These are phyloP conservation scores for Orthonyx spaldingii DNA, from an alignment of 2,113 vertebrate genomes.

Conservation along the genomic window DNA sequence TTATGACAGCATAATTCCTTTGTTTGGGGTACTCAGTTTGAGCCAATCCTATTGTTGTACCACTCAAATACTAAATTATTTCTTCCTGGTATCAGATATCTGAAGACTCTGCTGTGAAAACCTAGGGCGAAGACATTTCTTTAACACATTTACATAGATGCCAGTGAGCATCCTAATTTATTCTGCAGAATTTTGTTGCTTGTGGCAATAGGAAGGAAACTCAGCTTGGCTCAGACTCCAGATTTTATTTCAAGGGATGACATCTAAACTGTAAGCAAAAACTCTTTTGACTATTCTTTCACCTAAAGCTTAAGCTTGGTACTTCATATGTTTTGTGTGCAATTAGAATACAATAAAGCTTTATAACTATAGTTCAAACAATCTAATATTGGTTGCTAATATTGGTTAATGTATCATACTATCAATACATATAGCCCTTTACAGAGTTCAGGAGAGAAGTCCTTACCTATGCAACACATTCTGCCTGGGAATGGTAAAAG, in stretches of 20 bases:
- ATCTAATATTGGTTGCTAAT: not conserved
- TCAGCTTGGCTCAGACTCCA: not conserved
- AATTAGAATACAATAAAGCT: not conserved
- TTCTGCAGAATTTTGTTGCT: not conserved
- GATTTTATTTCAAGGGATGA: not conserved
- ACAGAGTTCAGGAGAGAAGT: not conserved
- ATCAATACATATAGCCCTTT: not conserved
- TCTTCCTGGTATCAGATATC: not conserved
- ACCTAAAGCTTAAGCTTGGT: not conserved
- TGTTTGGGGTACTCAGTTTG: not conserved
- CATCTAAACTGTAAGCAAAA: not conserved
- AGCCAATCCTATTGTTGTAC: not conserved
- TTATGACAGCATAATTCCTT: not conserved
- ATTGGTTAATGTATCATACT: not conserved
- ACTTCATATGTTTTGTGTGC: not conserved
- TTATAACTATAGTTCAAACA: not conserved
- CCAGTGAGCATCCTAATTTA: not conserved
- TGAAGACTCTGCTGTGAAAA: not conserved
- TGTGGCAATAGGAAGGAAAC: not conserved
- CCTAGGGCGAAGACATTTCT: not conserved
- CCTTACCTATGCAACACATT: not conserved
- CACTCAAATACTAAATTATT: not conserved
- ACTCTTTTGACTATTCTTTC: not conserved
- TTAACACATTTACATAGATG: not conserved
- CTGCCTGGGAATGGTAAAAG: not conserved